Evolutionary conservation across 2,888 invertebrate genomes (phyloP), one percentile per base, ranked within the genome.

Genomic region (Smittia sp.): DNA sequence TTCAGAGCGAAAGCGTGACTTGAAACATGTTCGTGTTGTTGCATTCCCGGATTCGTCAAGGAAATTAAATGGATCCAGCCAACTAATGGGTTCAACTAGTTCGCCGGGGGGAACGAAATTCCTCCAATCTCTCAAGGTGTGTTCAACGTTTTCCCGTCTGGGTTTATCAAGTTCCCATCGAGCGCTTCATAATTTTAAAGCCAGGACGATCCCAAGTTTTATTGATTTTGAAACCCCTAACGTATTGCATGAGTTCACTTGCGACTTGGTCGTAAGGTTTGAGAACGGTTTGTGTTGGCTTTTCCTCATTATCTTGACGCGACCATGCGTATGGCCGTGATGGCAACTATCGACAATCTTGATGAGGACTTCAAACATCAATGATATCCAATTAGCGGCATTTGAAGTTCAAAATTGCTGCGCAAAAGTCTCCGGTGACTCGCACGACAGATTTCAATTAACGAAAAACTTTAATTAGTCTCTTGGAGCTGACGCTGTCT

Each of bases 191-290:
- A 32, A 58, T 13, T 63, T 63, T 11, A 63, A 63, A 24, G 27
- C 15, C 46, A 46, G 3, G 20, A 68, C 68, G 22, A 41, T 46
- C 68, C 68, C 41, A 46, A 1, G 41, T 20, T 68, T 68, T 68
- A 68, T 68, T 46, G 68, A 68, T 68, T 68, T 41, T 24, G 20
- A 11, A 63, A 25, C 25, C 46, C 24, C 46, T 22, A 38, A 13
- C 18, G 15, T 13, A 68, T 41, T 68, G 68, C 41, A 68, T 68
- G 68, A 68, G 24, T 68, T 67, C 27, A 41, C 39, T 41, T 68
- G n/a, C 38, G 15, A 65, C n/a, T 15, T 25, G 24, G 18, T 58
- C 24, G 62, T n/a, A n/a, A 63, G n/a, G 62, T 24, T 46, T 46
- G 11, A 15, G 46, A 46, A 38, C 11, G 38, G 11, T 38, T 38